A percentile compares a stretch with the other conserved stretches of the same genome.
These are phyloP conservation scores for Pristiophorus japonicus DNA, from an alignment of 2,113 vertebrate species.

Conservation along the genomic window DNA sequence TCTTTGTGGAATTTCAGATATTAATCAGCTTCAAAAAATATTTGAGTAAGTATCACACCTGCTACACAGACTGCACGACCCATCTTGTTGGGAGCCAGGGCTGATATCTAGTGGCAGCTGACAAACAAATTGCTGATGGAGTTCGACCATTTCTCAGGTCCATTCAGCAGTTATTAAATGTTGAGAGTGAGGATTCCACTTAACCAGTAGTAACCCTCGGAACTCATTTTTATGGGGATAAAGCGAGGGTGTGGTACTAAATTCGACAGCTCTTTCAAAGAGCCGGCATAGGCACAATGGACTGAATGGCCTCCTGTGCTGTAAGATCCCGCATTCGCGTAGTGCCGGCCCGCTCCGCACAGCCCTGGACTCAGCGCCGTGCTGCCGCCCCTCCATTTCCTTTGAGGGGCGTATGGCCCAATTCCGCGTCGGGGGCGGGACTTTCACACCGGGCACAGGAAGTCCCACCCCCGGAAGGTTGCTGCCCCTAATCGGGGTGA, in stretches of 20 bases:
- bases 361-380: no score
- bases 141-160: neutral
- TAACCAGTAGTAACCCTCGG: neutral
- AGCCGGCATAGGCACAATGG: neutral
- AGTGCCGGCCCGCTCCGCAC: no score
- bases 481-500: no score
- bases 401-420: no score
- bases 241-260: neutral
- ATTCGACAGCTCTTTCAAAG: neutral
- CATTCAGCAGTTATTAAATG: neutral
- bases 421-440: no score
- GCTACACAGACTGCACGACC: neutral
- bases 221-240: neutral
- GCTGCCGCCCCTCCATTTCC: no score
- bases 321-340: no score
- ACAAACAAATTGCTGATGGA: no score
- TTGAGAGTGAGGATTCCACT: neutral
- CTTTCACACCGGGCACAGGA: no score
- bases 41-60: conserved; percentile 19
- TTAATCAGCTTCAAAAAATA: conserved; percentile 36
- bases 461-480: no score
- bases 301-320: neutral
- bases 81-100: neutral
- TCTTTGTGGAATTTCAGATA: conserved; percentile 34
- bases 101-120: neutral